Evolutionary conservation across 1,140 invertebrate genomes (phyloP), one percentile per base, ranked within the genome.

Genomic region (Glossosoma conforme): DNA sequence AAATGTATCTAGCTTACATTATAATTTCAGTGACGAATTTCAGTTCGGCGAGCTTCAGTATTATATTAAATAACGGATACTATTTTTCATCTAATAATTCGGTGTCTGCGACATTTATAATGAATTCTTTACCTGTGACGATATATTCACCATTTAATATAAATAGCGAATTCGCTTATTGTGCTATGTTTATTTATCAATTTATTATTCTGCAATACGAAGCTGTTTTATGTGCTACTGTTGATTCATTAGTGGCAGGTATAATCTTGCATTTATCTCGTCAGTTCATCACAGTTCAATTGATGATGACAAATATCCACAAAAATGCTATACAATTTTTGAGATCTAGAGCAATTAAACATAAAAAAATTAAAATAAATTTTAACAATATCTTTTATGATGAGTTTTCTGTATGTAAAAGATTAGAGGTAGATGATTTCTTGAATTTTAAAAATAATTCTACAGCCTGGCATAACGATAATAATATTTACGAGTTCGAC

Each of bases 201-300:
- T 17, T 38, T 13, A 15, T 19, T 11, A 38, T 19, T 11, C 17
- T 38, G 15, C 15, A 17, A 4, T 38, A 38, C 17, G n/a, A 38
- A 19, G 11, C 8, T 4, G 6, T 43, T 22, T 14, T 43, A 10
- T 11, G n/a, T 4, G 17, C n/a, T 5, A 4, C 41, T 4, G 17
- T 22, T 4, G 41, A 43, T 22, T 22, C 19, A 6, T 24, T 43
- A 3, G 21, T 17, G 13, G 41, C 41, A 4, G 21, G 41, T 13
- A 24, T 43, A 6, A n/a, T 43, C 11, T 13, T 43, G 41, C 41
- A 43, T 43, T 13, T 43, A 24, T 2, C 19, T 5, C 10, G 21
- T 13, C 41, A 43, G 11, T 43, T 43, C 21, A 13, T 43, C 11
- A 43, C 21, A n/a, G 21, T 30, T 9, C 41, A 43, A 24, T 3